Conservation (phyloP, 2,797 vertebrate species). For the Coregonus ussuriensis region DNA sequence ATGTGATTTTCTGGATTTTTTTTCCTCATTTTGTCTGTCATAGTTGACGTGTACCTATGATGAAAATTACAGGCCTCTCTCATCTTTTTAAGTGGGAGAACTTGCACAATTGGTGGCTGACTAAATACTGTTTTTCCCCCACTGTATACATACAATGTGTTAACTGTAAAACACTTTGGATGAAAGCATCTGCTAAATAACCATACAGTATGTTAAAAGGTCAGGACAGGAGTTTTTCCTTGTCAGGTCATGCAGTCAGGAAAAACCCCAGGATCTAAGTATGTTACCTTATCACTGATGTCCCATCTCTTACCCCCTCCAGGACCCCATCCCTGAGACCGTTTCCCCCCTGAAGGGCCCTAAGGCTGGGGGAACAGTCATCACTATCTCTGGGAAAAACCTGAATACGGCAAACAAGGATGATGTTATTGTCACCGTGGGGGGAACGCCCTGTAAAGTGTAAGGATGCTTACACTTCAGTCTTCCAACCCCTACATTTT, state of each 20-base stretch:
- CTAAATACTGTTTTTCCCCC: no score
- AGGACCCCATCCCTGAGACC: constrained; percentile 79
- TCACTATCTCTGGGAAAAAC: constrained; percentile 83
- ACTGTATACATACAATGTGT: no score
- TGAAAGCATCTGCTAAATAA: background rate
- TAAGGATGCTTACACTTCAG: constrained; percentile 49
- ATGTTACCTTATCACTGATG: background rate
- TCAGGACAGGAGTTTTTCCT: no score
- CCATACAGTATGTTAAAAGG: no score
- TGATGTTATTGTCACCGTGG: constrained; percentile 81
- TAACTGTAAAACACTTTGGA: background rate
- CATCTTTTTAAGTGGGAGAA: no score
- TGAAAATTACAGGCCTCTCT: no score
- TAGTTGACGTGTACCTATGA: no score
- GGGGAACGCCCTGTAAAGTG: constrained; percentile 82
- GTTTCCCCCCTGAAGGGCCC: constrained; percentile 66
- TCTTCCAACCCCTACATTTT: background rate
- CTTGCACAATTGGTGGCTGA: no score
- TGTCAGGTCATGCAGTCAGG: no score
- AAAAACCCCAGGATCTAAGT: background rate
- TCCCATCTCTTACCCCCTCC: background rate
- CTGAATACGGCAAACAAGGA: constrained; percentile 85
- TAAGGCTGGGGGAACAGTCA: constrained; percentile 82
- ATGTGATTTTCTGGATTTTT: no score
- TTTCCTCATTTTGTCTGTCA: no score